Evolutionary conservation across 2,113 vertebrate genomes (phyloP), one percentile per base, ranked within the genome.

Genomic region (Neoarius graeffei): DNA sequence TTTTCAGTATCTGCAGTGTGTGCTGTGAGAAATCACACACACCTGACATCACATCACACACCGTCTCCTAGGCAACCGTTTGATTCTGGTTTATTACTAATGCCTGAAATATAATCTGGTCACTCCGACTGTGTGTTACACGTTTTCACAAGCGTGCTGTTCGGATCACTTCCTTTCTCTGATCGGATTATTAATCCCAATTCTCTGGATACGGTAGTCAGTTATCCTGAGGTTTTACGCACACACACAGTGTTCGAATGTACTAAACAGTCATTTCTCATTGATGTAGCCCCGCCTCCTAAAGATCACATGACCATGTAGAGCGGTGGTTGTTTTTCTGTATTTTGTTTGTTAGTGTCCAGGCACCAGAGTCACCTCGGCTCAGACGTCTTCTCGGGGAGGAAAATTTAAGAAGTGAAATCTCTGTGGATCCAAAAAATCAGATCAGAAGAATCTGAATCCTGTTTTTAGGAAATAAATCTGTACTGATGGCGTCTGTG

Each of bases 141-240:
- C 8, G 52, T 81, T 81, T 81, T 50, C 15, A 52, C 19, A 81
- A 8, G 15, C 0, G 3, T 57, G 54, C 77, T 57, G 74, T 52
- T 27, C 0, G 50, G 50, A 79, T 56, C 5, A 25, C 17, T 19
- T 77, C 10, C 9, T 25, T 13, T 25, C 48, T 52, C 4, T 77
- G 77, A 81, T 81, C 27, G 10, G 79, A 81, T 35, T 59, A 59
- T 56, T 80, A 80, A 80, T 57, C 77, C 77, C 11, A 27, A 50
- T 76, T 50, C 11, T 11, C 50, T 1, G 10, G 8, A 9, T 35
- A 15, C 13, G 27, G 13, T 17, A 23, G 27, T 15, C 69, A 1
- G 14, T 30, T 69, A 42, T 42, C 1, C 1, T 25, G 42, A 25
- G 50, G 1, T 25, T 14, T 56, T 10, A 76, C 48, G n/a, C 73